Evolutionary conservation across 2,888 invertebrate species (phyloP), one percentile per base, ranked within the genome.

Genomic region (Leucophenga montana): DNA sequence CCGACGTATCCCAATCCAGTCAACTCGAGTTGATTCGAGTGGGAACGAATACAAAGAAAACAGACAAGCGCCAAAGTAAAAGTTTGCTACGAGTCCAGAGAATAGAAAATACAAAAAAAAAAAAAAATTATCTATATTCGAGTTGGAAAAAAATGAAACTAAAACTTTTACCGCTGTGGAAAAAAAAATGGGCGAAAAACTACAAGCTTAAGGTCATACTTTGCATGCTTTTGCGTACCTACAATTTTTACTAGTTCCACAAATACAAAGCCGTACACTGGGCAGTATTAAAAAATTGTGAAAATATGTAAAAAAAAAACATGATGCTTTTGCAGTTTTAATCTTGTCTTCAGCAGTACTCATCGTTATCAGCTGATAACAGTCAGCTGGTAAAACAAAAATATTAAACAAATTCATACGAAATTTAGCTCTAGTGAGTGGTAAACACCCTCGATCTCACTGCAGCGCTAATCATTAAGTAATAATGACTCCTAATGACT

Each of bases 161-260:
- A 54, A 54, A 54, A 54, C 18, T 54, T 20, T 22, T 18, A 54
- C 39, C 39, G 39, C 39, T 50, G 8, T 50, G 18, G 4, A 48
- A n/a, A 50, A 16, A 50, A 50, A 50, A 4, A 50, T n/a, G 1
- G 1, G n/a, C 11, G 13, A 57, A 27, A 57, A 18, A 64, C 44
- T 64, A 64, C 46, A 64, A 22, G 62, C 62, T 64, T 64, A 64
- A 64, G 62, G 62, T 64, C 62, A 64, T 64, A 27, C 62, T 64
- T 64, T 48, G 48, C 48, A 64, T 64, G 3, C 62, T 48, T 64
- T 59, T 33, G 59, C 59, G 62, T 64, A 18, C 18, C 48, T 20
- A 48, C 62, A 22, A 22, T 33, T 48, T 64, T 16, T 61, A 11
- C 61, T 44, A 5, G 6, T 44, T 61, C 44, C 1, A 5, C 14